Evolutionary conservation across 2,113 vertebrate genomes (phyloP), one percentile per base, ranked within the genome.

Genomic region (Physeter macrocephalus): DNA sequence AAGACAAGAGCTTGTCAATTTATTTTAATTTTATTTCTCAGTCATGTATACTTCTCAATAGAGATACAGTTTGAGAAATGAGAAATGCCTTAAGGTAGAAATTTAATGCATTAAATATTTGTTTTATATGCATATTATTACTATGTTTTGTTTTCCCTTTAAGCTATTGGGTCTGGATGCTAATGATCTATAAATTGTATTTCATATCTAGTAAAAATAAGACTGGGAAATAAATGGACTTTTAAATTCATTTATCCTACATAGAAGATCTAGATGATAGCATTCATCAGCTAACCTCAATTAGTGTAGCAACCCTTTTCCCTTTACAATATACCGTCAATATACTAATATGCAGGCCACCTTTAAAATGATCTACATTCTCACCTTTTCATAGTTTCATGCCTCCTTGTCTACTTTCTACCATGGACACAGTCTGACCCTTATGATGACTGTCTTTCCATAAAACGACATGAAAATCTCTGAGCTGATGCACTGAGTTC

Each of bases 1-100:
- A 46, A 71, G 49, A 72, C 36, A 36, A 82, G 6, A 34, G 41
- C 29, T 81, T 69, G 8, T 69, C 88, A 94, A 62, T 61, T 92
- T 72, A 92, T 54, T 93, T 67, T 94, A n/a, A 49, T 88, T 86
- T 93, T 92, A 94, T 81, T 94, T 59, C 34, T 88, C 61, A 88
- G 46, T 80, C 82, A 61, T 67, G 52, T 39, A 67, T 69, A 52
- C 4, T 8, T 89, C 49, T 74, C 66, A 41, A 49, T 49, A 94
- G 43, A 49, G 13, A 61, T 62, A 61, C 23, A 72, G 31, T 92
- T 59, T 74, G 72, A 86, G 41, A 94, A 92, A 85, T 57, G 64
- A 85, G 64, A 86, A 92, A 89, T 80, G 29, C 78, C 72, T 69
- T 46, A 85, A 82, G 36, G 85, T 39, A 74, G 59, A 14, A 83